Conservation (phyloP, 2,797 vertebrate species). For the Tarsius wallacei region DNA sequence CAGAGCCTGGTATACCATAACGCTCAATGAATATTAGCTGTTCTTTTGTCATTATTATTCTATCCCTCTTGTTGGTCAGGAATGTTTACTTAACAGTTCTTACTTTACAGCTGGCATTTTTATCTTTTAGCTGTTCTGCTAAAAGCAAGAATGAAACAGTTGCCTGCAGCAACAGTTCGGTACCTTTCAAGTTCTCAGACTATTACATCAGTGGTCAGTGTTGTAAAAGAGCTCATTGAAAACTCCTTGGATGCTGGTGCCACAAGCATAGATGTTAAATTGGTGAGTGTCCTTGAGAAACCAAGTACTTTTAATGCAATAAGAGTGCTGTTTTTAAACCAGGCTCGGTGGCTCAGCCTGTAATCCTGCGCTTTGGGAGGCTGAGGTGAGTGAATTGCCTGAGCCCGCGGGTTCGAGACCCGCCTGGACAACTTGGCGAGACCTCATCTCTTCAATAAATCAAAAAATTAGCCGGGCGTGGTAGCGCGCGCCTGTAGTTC, state of each 20-base stretch:
- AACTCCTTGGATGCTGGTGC: conserved; percentile 97
- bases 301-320: not conserved
- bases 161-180: conserved; percentile 95
- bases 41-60: not conserved
- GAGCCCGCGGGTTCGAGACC: no score
- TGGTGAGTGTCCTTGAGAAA: conserved; percentile 91
- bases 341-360: no score
- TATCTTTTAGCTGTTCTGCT: conserved; percentile 77
- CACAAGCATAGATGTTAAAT: conserved; percentile 95
- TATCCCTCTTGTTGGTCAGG: not conserved
- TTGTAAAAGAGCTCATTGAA: conserved; percentile 97
- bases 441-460: no score
- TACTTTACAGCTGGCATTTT: conserved; percentile 51
- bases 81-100: conserved; percentile 34
- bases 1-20: not conserved
- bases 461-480: no score
- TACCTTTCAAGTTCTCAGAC: conserved; percentile 97
- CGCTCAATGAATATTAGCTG: not conserved
- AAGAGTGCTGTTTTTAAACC: no score
- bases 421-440: no score
- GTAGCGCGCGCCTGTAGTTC: no score
- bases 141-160: conserved; percentile 94
- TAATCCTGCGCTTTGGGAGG: no score
- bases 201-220: conserved; percentile 95
- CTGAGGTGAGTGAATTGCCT: no score